A percentile compares a stretch with the other conserved stretches of the same genome.
phyloP scores from a whole-genome alignment of 2,797 vertebrate species.

The Anniella stebbinsi region DNA sequence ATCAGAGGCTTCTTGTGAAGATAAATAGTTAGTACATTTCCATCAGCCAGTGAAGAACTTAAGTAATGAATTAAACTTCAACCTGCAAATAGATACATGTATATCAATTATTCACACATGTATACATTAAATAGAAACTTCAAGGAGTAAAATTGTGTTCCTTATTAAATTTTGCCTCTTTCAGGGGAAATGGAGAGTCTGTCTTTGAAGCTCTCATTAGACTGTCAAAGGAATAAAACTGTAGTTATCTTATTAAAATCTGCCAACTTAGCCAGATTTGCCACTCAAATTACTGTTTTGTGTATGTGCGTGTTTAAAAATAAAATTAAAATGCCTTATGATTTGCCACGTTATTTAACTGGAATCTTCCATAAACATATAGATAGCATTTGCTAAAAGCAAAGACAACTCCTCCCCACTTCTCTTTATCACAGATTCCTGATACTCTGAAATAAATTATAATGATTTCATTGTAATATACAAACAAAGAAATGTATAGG shows the following conservation, averaged over 20 bases:
- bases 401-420: background rate
- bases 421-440: background rate
- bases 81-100: background rate
- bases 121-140: conserved; percentile 37
- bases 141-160: conserved; percentile 8
- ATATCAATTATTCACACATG: conserved; percentile 28
- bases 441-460: conserved; percentile 5
- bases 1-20: conserved; percentile 10
- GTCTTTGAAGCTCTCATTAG: conserved; percentile 19
- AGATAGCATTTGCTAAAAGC: background rate
- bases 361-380: conserved; percentile 1
- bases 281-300: conserved; percentile 1
- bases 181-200: accelerated
- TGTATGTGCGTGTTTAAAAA: background rate
- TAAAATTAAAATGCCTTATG: background rate
- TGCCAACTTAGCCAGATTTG: background rate
- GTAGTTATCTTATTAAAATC: conserved; percentile 5
- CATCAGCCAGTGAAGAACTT: background rate
- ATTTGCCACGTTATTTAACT: conserved; percentile 14
- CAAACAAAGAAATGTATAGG: background rate
- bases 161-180: background rate
- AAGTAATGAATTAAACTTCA: conserved; percentile 15
- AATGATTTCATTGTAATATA: conserved; percentile 7
- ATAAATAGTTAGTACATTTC: conserved; percentile 9
- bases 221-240: conserved; percentile 14